Evolutionary conservation across 2,113 vertebrate genomes (phyloP).

Genomic region (Triplophysa tibetana): DNA sequence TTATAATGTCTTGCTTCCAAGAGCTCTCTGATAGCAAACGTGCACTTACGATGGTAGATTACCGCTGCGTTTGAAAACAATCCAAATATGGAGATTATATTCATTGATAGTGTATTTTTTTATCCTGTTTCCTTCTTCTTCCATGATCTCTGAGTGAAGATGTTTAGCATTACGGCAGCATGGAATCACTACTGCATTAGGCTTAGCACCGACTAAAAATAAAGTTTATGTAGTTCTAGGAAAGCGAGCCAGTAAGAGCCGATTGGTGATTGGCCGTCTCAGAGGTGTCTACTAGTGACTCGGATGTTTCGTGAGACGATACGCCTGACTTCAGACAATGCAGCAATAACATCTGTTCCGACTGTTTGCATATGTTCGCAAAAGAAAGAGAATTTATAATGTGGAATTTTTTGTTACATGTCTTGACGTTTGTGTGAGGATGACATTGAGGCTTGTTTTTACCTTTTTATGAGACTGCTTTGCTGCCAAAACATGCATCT

Average conservation of each 20-base stretch:
- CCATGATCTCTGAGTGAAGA: background rate
- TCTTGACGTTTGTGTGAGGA: too few species aligned
- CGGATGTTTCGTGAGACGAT: slow-evolving; percentile 22
- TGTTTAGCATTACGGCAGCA: slow-evolving; percentile 10
- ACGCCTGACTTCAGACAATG: background rate
- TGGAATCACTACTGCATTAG: background rate
- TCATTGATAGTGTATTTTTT: background rate
- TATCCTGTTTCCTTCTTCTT: background rate
- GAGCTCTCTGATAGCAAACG: background rate
- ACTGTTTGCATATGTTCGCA: background rate
- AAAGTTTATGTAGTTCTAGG: slow-evolving; percentile 23
- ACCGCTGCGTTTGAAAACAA: background rate
- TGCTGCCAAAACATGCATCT: background rate
- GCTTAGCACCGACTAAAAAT: slow-evolving; percentile 43
- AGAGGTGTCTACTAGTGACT: slow-evolving; percentile 17
- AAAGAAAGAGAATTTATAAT: background rate
- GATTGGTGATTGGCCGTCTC: slow-evolving; percentile 34
- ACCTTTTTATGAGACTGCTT: background rate
- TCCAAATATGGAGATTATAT: background rate
- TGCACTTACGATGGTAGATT: background rate
- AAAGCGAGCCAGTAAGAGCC: slow-evolving; percentile 14
- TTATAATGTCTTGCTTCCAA: background rate
- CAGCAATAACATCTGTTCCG: slow-evolving; percentile 8
- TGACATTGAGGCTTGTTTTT: too few species aligned
- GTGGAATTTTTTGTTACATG: too few species aligned